These are phyloP conservation scores for Porites australiensis DNA, from an alignment of 64 coral and sea anemone species.

Conservation along the genomic window DNA sequence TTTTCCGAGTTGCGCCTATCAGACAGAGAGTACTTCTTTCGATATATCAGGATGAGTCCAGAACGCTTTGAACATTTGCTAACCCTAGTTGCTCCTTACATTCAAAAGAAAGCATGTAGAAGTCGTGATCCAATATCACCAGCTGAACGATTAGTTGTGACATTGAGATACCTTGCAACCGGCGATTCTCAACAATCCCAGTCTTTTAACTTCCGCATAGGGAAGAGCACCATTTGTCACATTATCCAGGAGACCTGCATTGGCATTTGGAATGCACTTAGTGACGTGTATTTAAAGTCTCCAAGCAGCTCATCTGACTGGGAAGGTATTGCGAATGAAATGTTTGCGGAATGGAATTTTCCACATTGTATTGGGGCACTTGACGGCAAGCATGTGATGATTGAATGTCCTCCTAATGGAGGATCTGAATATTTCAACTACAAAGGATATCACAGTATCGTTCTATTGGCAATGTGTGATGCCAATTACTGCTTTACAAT, in stretches of 20 bases:
- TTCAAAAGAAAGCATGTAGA: slow-evolving; percentile 57
- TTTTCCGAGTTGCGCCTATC: slow-evolving; percentile 39
- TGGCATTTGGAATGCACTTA: slow-evolving; percentile 65
- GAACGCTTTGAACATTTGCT: slow-evolving; percentile 46
- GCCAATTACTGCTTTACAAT: slow-evolving; percentile 61
- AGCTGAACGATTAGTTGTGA: slow-evolving; percentile 53
- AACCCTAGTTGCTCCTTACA: slow-evolving; percentile 35
- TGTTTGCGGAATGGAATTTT: slow-evolving; percentile 57
- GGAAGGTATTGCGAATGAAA: slow-evolving; percentile 59
- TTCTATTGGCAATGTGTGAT: slow-evolving; percentile 63
- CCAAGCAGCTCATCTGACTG: slow-evolving; percentile 23
- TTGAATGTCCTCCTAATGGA: slow-evolving; percentile 65
- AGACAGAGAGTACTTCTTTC: slow-evolving; percentile 65
- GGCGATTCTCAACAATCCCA: slow-evolving; percentile 72
- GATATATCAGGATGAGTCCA: slow-evolving; percentile 59
- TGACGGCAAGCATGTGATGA: slow-evolving; percentile 70
- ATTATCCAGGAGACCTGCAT: slow-evolving; percentile 58
- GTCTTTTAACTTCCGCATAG: slow-evolving; percentile 60
- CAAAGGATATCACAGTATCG: slow-evolving; percentile 68
- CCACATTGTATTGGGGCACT: slow-evolving; percentile 65
- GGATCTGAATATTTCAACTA: slow-evolving; percentile 68
- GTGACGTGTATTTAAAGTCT: slow-evolving; percentile 35
- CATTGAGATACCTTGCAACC: slow-evolving; percentile 66
- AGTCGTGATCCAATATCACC: slow-evolving; percentile 63
- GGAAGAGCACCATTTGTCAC: slow-evolving; percentile 56